Evolutionary conservation across 2,797 vertebrate species (phyloP).

Genomic region (Antrozous pallidus): DNA sequence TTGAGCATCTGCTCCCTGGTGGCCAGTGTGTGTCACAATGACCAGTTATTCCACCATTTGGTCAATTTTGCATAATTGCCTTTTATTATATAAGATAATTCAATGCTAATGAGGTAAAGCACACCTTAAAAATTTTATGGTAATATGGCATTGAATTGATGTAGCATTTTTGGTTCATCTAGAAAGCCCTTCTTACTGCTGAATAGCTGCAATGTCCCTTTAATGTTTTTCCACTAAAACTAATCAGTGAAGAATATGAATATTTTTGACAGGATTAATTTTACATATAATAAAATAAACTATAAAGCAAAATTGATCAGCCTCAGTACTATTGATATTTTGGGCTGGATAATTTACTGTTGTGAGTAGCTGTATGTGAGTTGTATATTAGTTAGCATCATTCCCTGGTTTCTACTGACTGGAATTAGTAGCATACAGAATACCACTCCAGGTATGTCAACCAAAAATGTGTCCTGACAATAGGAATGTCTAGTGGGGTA

Average conservation of each 20-base stretch:
- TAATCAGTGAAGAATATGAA: not conserved
- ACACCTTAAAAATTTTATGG: not conserved
- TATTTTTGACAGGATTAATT: not conserved
- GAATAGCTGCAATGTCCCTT: not conserved
- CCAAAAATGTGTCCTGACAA: not conserved
- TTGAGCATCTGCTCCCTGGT: too few relatives aligned
- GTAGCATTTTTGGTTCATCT: constrained; percentile 1
- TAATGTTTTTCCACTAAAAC: not conserved
- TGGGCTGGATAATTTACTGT: not conserved
- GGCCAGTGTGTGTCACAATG: too few relatives aligned
- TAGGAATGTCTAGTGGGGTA: not conserved
- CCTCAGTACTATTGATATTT: not conserved
- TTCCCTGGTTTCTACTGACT: not conserved
- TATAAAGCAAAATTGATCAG: not conserved
- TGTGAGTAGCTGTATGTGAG: not conserved
- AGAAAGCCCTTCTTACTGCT: not conserved
- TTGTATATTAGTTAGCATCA: not conserved
- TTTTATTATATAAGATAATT: too few relatives aligned
- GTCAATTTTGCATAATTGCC: too few relatives aligned
- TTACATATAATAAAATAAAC: not conserved
- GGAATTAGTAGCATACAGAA: not conserved
- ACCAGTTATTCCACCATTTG: too few relatives aligned
- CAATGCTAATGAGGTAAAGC: not conserved
- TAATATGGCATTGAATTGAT: not conserved
- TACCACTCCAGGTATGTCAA: not conserved